A percentile compares a stretch with the other conserved stretches of the same genome.
Conservation (phyloP, 2,888 invertebrate species). For the Erebia ligea region DNA sequence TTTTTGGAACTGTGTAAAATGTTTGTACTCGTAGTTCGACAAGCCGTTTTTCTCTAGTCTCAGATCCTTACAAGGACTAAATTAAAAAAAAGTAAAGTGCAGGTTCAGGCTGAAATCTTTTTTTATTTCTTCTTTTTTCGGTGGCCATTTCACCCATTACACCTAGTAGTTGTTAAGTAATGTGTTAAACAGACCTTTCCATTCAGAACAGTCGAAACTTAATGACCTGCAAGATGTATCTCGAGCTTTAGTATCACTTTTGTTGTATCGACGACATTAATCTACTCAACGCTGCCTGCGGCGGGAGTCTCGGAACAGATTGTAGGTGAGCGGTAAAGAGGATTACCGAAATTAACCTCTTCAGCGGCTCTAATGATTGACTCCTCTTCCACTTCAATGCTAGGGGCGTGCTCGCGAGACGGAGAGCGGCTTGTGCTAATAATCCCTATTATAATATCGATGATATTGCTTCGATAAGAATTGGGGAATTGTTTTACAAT, state of each 20-base stretch:
- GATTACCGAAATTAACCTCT: slow-evolving; percentile 80
- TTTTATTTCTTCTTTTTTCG: too few relatives aligned
- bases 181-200: not conserved
- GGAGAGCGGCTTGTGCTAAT: slow-evolving; percentile 37
- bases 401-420: slow-evolving; percentile 50
- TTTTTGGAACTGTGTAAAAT: too few relatives aligned
- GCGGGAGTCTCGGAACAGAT: slow-evolving; percentile 47
- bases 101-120: too few relatives aligned
- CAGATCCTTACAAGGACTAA: too few relatives aligned
- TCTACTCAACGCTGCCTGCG: slow-evolving; percentile 31
- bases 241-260: slow-evolving; percentile 20
- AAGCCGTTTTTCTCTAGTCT: too few relatives aligned
- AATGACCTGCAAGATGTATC: slow-evolving; percentile 10
- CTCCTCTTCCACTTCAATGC: slow-evolving; percentile 58
- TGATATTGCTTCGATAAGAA: slow-evolving; percentile 27
- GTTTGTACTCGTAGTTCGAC: too few relatives aligned
- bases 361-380: slow-evolving; percentile 70
- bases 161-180: not conserved
- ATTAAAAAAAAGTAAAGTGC: too few relatives aligned
- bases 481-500: slow-evolving; percentile 9
- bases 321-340: slow-evolving; percentile 64
- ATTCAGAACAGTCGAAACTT: not conserved
- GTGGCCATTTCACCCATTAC: too few relatives aligned
- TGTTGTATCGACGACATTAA: slow-evolving; percentile 28
- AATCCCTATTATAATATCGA: slow-evolving; percentile 42